These are phyloP conservation scores for Calypte anna DNA, from an alignment of 2,113 vertebrate species.

Conservation along the genomic window DNA sequence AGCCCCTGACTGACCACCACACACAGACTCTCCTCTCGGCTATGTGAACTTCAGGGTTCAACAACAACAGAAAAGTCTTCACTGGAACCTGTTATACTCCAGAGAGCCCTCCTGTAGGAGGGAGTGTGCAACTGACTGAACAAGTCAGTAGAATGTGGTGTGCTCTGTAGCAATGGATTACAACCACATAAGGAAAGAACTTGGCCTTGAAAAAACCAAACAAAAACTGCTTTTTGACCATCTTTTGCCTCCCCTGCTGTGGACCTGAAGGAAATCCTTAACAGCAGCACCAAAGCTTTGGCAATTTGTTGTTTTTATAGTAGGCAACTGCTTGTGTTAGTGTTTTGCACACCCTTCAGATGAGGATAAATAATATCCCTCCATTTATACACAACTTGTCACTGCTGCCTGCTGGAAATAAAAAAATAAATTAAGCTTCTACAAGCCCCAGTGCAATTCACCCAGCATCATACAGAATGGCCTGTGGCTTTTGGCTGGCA, in stretches of 20 bases:
- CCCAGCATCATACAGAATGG: slow-evolving; percentile 17
- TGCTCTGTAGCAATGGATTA: neutral
- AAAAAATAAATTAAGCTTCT: neutral
- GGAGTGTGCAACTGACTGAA: neutral
- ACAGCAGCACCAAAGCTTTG: slow-evolving; percentile 4
- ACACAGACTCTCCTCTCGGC: neutral
- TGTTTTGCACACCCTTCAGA: slow-evolving; percentile 40
- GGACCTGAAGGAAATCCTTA: neutral
- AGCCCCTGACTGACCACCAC: neutral
- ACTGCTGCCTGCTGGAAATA: neutral
- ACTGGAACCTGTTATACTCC: neutral
- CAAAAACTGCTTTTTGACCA: neutral
- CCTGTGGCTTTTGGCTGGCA: slow-evolving; percentile 19
- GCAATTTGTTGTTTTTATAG: slow-evolving; percentile 27
- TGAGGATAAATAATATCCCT: slow-evolving; percentile 33
- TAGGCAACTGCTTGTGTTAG: neutral
- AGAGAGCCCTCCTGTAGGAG: neutral
- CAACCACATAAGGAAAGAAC: neutral
- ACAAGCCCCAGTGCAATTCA: slow-evolving; percentile 44
- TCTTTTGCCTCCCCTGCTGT: neutral
- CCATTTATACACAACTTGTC: slow-evolving; percentile 30
- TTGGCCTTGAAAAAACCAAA: neutral
- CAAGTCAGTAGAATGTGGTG: fast-evolving
- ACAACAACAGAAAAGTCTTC: neutral
- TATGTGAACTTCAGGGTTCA: neutral